These are phyloP conservation scores for Cetonia aurata DNA, from an alignment of 2,888 invertebrate species.

Conservation along the genomic window DNA sequence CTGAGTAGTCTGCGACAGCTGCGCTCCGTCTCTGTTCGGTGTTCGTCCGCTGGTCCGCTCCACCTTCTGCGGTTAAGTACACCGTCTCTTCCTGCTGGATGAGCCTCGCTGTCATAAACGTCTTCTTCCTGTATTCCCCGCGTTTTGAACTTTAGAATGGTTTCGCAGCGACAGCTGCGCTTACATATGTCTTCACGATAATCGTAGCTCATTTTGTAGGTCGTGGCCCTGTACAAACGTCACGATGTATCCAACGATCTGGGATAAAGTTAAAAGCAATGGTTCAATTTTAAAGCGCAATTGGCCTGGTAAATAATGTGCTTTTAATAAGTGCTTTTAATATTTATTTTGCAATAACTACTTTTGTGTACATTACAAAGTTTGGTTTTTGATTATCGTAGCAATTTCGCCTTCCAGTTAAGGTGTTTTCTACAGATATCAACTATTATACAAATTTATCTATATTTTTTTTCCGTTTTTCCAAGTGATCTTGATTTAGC, in stretches of 20 bases:
- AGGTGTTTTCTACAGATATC: no score
- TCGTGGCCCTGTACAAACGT: neutral
- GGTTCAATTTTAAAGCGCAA: neutral
- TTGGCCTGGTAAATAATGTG: no score
- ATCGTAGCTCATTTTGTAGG: conserved; percentile 16
- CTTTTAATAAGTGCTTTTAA: no score
- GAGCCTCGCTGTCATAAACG: conserved; percentile 21
- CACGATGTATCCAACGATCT: conserved; percentile 1
- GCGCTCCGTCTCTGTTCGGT: conserved; percentile 2
- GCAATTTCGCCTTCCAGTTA: no score
- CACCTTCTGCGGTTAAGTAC: conserved; percentile 17
- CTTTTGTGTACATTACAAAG: no score
- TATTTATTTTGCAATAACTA: no score
- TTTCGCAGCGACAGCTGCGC: conserved; percentile 3
- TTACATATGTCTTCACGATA: conserved; percentile 18
- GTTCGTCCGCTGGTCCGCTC: neutral
- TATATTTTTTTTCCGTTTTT: no score
- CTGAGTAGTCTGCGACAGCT: neutral
- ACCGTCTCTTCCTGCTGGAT: conserved; percentile 13
- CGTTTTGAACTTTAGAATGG: conserved; percentile 19
- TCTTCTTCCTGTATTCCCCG: conserved; percentile 18
- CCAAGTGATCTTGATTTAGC: no score
- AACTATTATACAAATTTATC: no score
- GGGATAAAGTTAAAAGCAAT: neutral
- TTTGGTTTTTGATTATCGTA: no score